Evolutionary conservation across 2,888 invertebrate genomes (phyloP).

Genomic region (Yponomeuta plumbellus): DNA sequence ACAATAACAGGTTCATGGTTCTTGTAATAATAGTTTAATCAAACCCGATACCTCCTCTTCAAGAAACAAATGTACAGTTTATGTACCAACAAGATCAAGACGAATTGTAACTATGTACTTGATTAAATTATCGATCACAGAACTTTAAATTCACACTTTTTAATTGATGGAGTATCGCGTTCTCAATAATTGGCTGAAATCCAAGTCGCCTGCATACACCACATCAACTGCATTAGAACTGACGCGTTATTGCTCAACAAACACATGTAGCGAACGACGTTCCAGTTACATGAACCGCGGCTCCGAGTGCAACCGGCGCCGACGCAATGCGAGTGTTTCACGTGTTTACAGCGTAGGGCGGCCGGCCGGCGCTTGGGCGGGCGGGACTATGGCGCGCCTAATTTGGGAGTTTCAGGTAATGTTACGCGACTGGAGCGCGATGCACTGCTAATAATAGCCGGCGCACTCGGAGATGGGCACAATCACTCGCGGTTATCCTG

Average conservation of each 20-base stretch:
- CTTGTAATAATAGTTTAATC: constrained; percentile 1
- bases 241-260: constrained; percentile 62
- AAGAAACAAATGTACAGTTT: not conserved
- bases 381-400: constrained; percentile 64
- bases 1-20: constrained; percentile 14
- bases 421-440: constrained; percentile 67
- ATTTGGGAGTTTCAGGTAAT: constrained; percentile 76
- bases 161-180: constrained; percentile 43
- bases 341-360: not conserved
- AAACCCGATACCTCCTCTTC: not conserved
- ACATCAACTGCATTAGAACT: constrained; percentile 58
- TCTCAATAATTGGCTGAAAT: constrained; percentile 59
- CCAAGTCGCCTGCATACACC: constrained; percentile 68
- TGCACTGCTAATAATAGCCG: constrained; percentile 67
- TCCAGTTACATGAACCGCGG: constrained; percentile 43
- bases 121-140: constrained; percentile 11
- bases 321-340: constrained; percentile 32
- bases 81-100: not conserved
- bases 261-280: constrained; percentile 45
- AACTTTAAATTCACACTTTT: not conserved
- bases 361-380: not conserved
- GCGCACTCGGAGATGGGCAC: constrained; percentile 55
- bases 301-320: constrained; percentile 51
- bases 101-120: not conserved
- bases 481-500: constrained; percentile 57